Base-by-base conservation (phyloP, 2,113 vertebrate species). In the Tetrao urogallus region DNA sequence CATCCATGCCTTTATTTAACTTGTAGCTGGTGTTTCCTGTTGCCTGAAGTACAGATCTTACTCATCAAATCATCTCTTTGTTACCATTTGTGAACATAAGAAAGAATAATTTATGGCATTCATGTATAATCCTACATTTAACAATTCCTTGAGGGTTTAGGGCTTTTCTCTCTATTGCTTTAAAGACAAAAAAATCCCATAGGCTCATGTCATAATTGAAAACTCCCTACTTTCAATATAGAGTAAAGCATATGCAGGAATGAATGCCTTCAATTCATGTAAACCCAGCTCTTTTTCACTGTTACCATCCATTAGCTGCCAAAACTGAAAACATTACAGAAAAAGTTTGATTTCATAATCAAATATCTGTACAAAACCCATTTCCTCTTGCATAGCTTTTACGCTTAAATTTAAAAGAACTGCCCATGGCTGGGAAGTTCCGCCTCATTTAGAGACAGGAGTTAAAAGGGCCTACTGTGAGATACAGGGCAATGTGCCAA, bases 321-420 rank as follows among this genome's bases (percentile, higher is more conserved):
- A 88, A 89, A 54, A 93, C 89, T 95, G 89, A 92, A 94, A 89
- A 83, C 19, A 87, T 64, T 30, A 77, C 79, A 95, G 65, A 94
- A 96, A 94, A 91, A 0, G 92, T 95, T 95, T 92, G 89, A 87
- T 94, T 93, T 96, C 91, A 96, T 95, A 94, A 94, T 78, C 89
- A 92, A 94, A 93, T 91, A 94, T 93, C 72, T 90, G 82, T 95
- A 82, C 75, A 95, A 82, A 92, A 95, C 82, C 79, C 72, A 93
- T 94, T 96, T 96, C 69, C 82, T 95, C 28, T 43, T 90, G 89
- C 89, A 67, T 22, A 91, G 69, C 47, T 92, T 93, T 94, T 79
- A 89, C 73, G 93, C 92, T 93, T 95, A 85, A 94, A 96, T 95
- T 96, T 93, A 95, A 96, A 96, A 94, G 89, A 92, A 87, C 87